Conservation (phyloP, 2,888 invertebrate species). For the Metellina segmentata region DNA sequence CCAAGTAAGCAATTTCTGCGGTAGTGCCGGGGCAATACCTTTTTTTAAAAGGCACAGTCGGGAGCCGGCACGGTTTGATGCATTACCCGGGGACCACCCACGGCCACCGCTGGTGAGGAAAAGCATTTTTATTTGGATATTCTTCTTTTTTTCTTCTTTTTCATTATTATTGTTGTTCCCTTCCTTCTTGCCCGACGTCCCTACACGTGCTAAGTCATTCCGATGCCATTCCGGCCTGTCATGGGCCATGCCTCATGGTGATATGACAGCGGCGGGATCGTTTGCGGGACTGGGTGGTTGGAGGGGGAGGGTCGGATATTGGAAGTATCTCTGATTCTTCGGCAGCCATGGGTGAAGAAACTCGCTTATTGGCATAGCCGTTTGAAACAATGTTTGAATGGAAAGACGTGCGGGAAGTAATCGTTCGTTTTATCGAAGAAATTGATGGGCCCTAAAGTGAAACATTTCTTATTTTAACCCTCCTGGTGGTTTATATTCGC, state of each 20-base stretch:
- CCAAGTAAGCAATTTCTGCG: slow-evolving; percentile 71
- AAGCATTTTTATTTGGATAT: slow-evolving; percentile 52
- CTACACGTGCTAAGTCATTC: slow-evolving; percentile 75
- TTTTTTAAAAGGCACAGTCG: slow-evolving; percentile 46
- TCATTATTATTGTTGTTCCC: not conserved
- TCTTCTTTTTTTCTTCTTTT: slow-evolving; percentile 26
- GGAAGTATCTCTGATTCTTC: too few relatives aligned
- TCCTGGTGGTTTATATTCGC: too few relatives aligned
- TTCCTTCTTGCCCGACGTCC: not conserved
- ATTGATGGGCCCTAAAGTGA: too few relatives aligned
- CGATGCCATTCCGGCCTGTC: slow-evolving; percentile 63
- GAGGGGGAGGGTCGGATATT: too few relatives aligned
- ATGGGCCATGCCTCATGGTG: slow-evolving; percentile 67
- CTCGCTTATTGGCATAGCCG: too few relatives aligned
- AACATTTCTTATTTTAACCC: too few relatives aligned
- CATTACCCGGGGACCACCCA: slow-evolving; percentile 75
- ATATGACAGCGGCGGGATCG: slow-evolving; percentile 42
- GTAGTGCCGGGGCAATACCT: slow-evolving; percentile 68
- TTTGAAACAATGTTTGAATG: too few relatives aligned
- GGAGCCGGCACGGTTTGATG: slow-evolving; percentile 67
- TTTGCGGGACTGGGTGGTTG: not conserved
- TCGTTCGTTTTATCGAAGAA: too few relatives aligned
- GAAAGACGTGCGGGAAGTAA: too few relatives aligned
- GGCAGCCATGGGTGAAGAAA: too few relatives aligned
- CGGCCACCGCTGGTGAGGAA: slow-evolving; percentile 25